Evolutionary conservation across 2,888 invertebrate species (phyloP), one percentile per base, ranked within the genome.

Genomic region (Chaetogeoica ovagalla): DNA sequence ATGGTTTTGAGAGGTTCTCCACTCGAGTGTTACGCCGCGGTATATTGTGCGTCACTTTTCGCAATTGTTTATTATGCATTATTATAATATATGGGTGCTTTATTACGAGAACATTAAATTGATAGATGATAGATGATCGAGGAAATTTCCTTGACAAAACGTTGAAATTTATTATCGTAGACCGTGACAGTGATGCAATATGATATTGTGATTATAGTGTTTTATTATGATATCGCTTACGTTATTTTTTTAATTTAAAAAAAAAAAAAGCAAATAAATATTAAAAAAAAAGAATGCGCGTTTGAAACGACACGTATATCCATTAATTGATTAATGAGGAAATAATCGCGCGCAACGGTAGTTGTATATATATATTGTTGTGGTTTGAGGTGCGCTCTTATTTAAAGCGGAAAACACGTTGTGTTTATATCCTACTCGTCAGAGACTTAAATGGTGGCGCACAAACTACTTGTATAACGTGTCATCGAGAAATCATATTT

Each of bases 391-490:
- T 30, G 30, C 69, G 62, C 69, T 77, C 69, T 62, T 69, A 57
- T 77, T 69, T 77, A 52, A 60, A 70, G 52, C 69, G 69, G 66
- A 81, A 81, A 81, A 81, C 72, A 73, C 63, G 72, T 79, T 79
- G 17, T 66, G 15, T 52, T 37, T 65, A 71, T 30, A 71, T 13
- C n/a, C 37, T n/a, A 48, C 55, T 81, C 37, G 48, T 2, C 43
- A n/a, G 72, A 72, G 66, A 81, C 71, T 73, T 81, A 21, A 81
- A 73, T 57, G 57, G 48, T 65, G 71, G 65, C 13, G 66, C 66
- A 59, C 66, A 23, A 55, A 52, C 63, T 39, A 62, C 52, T 63
- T 30, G 30, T 30, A 30, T 30, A 72, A 72, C 72, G 39, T 63
- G 63, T 71, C 23, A 13, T 57, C 70, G 30, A 39, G 60, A 62